A percentile compares a stretch with the other conserved stretches of the same genome.
These are phyloP conservation scores for Enteromius argenteus DNA, from an alignment of 2,797 vertebrate species.

Conservation along the genomic window DNA sequence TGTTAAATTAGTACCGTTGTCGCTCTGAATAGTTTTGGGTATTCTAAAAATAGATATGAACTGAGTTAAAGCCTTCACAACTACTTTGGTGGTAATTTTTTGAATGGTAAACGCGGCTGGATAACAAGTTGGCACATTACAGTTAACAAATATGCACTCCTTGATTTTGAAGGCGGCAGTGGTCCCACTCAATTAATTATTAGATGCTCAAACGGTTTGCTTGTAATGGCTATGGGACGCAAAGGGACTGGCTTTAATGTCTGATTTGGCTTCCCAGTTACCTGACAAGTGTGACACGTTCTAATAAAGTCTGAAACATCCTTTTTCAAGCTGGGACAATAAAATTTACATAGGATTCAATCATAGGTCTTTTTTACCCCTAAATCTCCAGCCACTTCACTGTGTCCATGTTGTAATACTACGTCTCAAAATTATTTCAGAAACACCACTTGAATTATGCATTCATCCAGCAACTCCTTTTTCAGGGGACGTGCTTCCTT, in stretches of 20 bases:
- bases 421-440: neutral
- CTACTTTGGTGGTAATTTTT: neutral
- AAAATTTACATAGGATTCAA: too few relatives aligned
- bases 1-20: slow-evolving; percentile 28
- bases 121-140: neutral
- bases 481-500: neutral
- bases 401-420: neutral
- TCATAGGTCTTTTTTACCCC: neutral
- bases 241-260: neutral
- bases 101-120: neutral
- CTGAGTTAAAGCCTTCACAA: neutral
- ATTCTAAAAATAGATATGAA: slow-evolving; percentile 3
- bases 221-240: neutral
- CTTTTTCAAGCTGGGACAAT: neutral
- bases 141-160: neutral
- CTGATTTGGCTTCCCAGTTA: neutral
- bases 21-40: neutral
- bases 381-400: neutral
- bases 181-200: neutral
- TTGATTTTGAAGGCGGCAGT: neutral
- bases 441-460: neutral
- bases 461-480: neutral
- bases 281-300: neutral
- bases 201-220: neutral
- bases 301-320: neutral